A percentile compares a stretch with the other conserved stretches of the same genome.
These are phyloP conservation scores for Dynastes grantii DNA, from an alignment of 2,888 invertebrate genomes.

Conservation along the genomic window DNA sequence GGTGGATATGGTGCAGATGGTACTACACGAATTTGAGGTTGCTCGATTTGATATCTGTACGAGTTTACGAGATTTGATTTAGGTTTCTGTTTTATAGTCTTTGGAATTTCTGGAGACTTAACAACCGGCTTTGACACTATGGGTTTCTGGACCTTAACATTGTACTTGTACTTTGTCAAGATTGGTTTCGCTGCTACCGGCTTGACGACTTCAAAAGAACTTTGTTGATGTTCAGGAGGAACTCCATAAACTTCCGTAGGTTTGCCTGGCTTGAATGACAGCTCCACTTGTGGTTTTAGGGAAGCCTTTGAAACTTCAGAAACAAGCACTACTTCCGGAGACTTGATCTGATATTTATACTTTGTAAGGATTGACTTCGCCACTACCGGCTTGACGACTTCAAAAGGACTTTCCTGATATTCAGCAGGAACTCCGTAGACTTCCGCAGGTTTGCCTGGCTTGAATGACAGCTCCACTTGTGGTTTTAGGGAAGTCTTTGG, in stretches of 20 bases:
- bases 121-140: not conserved
- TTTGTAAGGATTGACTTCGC: not conserved
- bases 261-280: constrained; percentile 2
- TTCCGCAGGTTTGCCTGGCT: constrained; percentile 19
- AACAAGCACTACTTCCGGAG: not conserved
- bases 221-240: constrained; percentile 12
- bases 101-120: not conserved
- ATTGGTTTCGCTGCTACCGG: not conserved
- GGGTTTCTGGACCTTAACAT: not conserved
- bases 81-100: constrained; percentile 2
- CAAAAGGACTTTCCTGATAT: not conserved
- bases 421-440: constrained; percentile 24
- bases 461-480: not conserved
- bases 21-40: too few species aligned
- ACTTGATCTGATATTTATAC: not conserved
- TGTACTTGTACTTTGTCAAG: not conserved
- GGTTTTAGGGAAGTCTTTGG: not conserved
- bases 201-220: not conserved
- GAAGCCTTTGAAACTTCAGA: not conserved
- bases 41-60: not conserved
- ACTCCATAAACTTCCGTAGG: constrained; percentile 23
- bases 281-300: not conserved
- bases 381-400: not conserved
- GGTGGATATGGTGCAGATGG: constrained; percentile 26
- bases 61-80: not conserved